Percentiles rank a stretch among this genome's conserved stretches.
phyloP scores from a whole-genome alignment of 2,888 invertebrate genomes.

The Cantharis flavilabris region DNA sequence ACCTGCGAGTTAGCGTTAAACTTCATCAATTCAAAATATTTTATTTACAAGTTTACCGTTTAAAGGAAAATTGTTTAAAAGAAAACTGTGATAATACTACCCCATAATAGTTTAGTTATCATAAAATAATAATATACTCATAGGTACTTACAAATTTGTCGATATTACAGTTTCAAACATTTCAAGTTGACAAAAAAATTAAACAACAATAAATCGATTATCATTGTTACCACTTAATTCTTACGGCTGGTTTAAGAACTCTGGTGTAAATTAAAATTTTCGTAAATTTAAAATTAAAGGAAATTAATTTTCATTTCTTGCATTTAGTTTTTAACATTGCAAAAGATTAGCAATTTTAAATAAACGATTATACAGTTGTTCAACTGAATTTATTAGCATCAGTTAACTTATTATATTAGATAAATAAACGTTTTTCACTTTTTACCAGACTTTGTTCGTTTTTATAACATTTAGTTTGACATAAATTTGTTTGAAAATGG shows the following conservation, averaged over 20 bases:
- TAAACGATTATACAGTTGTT: neutral
- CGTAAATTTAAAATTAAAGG: no score
- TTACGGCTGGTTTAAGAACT: no score
- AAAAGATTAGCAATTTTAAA: neutral
- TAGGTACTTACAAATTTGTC: neutral
- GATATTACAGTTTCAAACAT: no score
- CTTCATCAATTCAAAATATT: neutral
- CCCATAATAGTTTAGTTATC: no score
- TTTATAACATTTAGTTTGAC: conserved; percentile 12
- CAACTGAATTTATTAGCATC: neutral
- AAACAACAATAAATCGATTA: no score
- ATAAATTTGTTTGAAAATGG: conserved; percentile 17
- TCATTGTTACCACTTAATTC: no score
- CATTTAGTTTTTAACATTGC: neutral
- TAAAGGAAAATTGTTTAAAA: neutral
- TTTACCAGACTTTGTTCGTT: conserved; percentile 6
- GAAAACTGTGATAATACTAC: neutral
- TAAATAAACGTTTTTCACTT: neutral
- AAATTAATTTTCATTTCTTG: no score
- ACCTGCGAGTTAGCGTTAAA: neutral
- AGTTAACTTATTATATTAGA: neutral
- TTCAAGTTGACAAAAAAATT: no score
- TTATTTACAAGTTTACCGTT: neutral
- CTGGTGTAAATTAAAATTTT: no score
- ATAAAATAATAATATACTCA: no score